Base-by-base conservation (phyloP, 2,888 invertebrate species). In the Eristalis tenax region DNA sequence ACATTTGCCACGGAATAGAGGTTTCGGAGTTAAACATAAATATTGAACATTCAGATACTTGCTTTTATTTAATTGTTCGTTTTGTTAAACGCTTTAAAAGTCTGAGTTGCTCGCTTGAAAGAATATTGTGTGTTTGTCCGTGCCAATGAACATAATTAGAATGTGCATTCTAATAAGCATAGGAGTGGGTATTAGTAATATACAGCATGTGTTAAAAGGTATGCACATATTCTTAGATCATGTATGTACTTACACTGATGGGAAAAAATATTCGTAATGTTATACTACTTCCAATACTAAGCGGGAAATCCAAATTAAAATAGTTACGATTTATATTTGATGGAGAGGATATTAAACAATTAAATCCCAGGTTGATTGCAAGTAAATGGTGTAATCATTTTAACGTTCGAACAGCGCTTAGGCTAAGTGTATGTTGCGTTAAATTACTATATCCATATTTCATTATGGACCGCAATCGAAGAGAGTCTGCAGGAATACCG, bases 1-100 rank as follows among this genome's bases (percentile, higher is more conserved):
- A 78, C 57, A 57, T 74, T 32, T 43, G 32, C 11, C 70, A 50
- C 18, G 35, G 6, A 70, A 35, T 28, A 23, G 28, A 28, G 32
- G 32, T 32, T 56, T 64, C 3, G 18, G 18, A 56, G 38, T n/a
- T 15, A 22, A 56, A 35, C 28, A 38, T 32, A 10, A 18, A 63
- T 28, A 32, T 63, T 28, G 2, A 28, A 6, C 28, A 63, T 6
- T 13, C 18, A 18, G 50, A 18, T 18, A 18, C n/a, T n/a, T 18
- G n/a, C n/a, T n/a, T n/a, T 8, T 50, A 8, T n/a, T 50, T 50
- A 18, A 2, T 50, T 18, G n/a, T 8, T 18, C 50, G 15, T 18
- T 18, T 50, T 50, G 18, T 8, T 18, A 50, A 50, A 50, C 18
- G 18, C 50, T 50, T 50, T 50, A 18, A 18, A 50, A 50, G n/a